Evolutionary conservation across 2,888 invertebrate genomes (phyloP).

Genomic region (Smittia sp.): DNA sequence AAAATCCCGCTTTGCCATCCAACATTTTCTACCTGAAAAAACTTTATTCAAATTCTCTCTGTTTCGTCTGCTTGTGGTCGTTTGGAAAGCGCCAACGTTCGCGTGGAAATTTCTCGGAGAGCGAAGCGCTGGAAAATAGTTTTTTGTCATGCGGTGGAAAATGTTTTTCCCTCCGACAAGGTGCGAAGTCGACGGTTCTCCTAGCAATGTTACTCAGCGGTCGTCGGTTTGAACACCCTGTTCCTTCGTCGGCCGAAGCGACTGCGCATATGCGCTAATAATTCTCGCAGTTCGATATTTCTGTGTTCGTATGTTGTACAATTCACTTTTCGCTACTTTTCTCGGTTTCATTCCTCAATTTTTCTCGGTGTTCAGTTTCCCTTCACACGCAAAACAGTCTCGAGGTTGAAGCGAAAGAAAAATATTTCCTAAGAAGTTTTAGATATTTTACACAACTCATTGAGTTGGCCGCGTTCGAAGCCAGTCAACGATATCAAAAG

Average conservation of each 20-base stretch:
- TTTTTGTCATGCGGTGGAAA: slow-evolving; percentile 11
- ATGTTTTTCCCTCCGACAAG: background rate
- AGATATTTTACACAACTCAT: background rate
- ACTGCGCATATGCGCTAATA: slow-evolving; percentile 25
- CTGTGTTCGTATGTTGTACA: background rate
- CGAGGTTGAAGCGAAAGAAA: slow-evolving; percentile 8
- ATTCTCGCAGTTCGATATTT: slow-evolving; percentile 34
- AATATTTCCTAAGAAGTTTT: background rate
- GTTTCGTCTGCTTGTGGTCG: background rate
- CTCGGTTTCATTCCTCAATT: slow-evolving; percentile 9
- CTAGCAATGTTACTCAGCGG: background rate
- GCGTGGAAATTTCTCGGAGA: background rate
- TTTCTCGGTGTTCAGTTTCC: slow-evolving; percentile 21
- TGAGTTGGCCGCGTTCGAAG: background rate
- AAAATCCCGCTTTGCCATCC: no score
- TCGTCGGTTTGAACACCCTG: slow-evolving; percentile 19
- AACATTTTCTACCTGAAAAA: no score
- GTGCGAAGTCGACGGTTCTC: background rate
- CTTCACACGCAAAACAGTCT: slow-evolving; percentile 9
- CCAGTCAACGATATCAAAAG: background rate
- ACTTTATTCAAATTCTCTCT: background rate
- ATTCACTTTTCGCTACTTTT: slow-evolving; percentile 11
- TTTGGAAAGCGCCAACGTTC: background rate
- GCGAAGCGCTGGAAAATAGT: background rate
- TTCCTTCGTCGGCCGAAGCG: background rate